phyloP scores from a whole-genome alignment of 2,113 vertebrate genomes.

The Campylorhamphus procurvoides region DNA sequence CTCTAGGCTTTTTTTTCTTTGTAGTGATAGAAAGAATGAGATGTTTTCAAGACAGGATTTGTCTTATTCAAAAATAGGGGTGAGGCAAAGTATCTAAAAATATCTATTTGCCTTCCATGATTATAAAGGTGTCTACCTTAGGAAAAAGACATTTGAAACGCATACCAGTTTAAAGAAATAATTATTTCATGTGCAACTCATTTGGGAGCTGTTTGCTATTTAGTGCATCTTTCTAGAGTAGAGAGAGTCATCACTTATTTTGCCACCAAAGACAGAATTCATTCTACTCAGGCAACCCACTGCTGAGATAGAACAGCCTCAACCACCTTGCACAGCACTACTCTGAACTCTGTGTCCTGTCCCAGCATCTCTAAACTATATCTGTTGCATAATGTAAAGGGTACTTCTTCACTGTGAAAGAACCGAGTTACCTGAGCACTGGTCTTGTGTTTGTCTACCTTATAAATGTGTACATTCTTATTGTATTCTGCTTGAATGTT shows the following conservation, averaged over 20 bases:
- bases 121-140: not conserved
- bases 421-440: not conserved
- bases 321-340: not conserved
- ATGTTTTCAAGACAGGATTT: not conserved
- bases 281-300: not conserved
- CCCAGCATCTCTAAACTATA: not conserved
- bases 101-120: not conserved
- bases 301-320: not conserved
- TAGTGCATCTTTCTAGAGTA: not conserved
- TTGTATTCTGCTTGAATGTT: not conserved
- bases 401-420: not conserved
- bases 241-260: not conserved
- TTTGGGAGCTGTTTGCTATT: not conserved
- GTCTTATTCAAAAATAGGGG: not conserved
- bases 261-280: not conserved
- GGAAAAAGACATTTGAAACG: not conserved
- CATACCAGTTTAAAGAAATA: not conserved
- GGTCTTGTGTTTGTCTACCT: not conserved
- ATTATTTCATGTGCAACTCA: not conserved
- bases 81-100: not conserved
- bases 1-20: not conserved
- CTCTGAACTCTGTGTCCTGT: not conserved
- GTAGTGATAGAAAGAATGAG: not conserved
- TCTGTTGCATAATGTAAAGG: not conserved
- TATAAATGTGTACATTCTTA: not conserved